Conservation (phyloP, 2,113 vertebrate genomes). For the Xiphophorus couchianus region DNA sequence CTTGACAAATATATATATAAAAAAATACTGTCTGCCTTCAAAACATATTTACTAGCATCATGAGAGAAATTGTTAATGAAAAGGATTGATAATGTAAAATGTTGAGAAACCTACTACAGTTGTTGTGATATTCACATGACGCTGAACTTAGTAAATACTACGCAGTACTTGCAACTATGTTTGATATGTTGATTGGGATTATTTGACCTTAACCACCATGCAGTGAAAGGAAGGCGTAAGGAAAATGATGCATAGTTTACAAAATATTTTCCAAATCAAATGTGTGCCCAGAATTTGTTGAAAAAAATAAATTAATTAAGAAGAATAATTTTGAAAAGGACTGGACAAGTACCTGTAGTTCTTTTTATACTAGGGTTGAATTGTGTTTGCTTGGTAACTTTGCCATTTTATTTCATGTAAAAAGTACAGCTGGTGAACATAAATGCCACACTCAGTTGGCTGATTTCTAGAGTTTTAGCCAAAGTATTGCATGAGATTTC, state of each 20-base stretch:
- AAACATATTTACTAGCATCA: not conserved
- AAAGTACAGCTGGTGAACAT: not conserved
- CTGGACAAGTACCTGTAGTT: not conserved
- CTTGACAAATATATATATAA: no score
- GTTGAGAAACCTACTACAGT: no score
- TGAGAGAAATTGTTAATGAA: not conserved
- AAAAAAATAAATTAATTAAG: not conserved
- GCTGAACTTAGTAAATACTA: no score
- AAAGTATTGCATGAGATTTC: not conserved
- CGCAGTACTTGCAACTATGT: no score
- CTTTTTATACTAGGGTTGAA: not conserved
- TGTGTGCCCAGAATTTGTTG: not conserved
- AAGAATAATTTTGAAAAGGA: not conserved
- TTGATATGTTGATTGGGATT: no score
- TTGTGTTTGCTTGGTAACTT: not conserved
- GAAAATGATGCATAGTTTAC: no score
- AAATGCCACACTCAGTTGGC: not conserved
- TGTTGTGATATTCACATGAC: no score
- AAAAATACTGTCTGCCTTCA: no score
- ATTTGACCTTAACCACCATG: no score
- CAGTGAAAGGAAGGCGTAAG: no score
- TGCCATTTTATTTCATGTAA: not conserved
- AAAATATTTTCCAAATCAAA: not conserved
- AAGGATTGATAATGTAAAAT: not conserved
- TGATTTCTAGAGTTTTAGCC: not conserved